These are phyloP conservation scores for Smittia aterrima DNA, from an alignment of 2,888 invertebrate species.

Conservation along the genomic window DNA sequence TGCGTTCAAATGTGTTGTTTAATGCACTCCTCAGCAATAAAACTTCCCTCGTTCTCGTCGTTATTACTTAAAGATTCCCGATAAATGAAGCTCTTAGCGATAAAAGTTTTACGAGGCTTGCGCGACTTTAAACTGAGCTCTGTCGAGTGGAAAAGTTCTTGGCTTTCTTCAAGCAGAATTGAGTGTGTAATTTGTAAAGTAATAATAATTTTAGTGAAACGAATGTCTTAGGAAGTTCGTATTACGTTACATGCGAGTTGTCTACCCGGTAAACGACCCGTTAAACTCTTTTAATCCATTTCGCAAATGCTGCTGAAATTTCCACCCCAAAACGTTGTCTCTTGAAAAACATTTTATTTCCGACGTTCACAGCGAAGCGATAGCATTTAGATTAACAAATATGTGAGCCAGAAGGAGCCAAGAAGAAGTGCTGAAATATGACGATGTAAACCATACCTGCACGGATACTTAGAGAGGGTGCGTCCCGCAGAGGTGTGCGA, in stretches of 20 bases:
- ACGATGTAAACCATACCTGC: constrained; percentile 22
- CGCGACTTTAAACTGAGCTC: neutral
- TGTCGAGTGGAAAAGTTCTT: too few relatives aligned
- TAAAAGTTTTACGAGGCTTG: neutral
- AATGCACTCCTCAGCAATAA: constrained; percentile 39
- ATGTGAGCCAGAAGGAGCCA: neutral
- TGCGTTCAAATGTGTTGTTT: constrained; percentile 33
- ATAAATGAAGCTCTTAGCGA: neutral
- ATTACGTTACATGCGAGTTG: too few relatives aligned
- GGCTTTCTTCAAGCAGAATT: too few relatives aligned
- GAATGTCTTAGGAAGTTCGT: too few relatives aligned
- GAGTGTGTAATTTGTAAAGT: too few relatives aligned
- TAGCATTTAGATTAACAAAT: constrained; percentile 18
- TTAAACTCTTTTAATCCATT: too few relatives aligned
- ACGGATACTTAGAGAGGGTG: neutral
- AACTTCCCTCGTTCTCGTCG: neutral
- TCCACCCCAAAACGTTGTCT: neutral
- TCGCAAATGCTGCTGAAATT: too few relatives aligned
- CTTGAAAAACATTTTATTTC: neutral
- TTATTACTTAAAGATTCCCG: constrained; percentile 6
- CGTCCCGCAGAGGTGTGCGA: neutral
- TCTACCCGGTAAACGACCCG: too few relatives aligned
- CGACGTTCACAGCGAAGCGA: neutral
- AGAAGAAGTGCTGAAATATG: constrained; percentile 37
- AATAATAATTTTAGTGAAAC: too few relatives aligned